Conservation (phyloP, 64 coral and sea anemone species). For the Dendrophyllia cribrosa region DNA sequence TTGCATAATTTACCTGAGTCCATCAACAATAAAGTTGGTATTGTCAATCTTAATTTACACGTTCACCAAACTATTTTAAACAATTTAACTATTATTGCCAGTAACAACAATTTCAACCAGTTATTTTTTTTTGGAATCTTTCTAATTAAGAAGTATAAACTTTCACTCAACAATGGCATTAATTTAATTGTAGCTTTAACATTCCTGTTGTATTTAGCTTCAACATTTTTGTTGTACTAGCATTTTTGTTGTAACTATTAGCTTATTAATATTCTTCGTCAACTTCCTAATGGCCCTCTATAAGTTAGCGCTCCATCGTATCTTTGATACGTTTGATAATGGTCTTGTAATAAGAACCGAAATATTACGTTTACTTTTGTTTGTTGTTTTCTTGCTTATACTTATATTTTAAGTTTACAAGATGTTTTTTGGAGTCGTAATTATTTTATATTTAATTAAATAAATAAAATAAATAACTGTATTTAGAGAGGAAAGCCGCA, state of each 20-base stretch:
- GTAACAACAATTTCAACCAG: neutral
- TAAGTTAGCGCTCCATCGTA: too few relatives aligned
- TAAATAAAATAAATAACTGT: too few relatives aligned
- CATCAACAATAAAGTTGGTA: neutral
- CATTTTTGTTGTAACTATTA: neutral
- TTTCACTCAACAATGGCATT: neutral
- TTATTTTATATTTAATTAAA: too few relatives aligned
- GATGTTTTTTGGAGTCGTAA: too few relatives aligned
- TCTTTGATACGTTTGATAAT: too few relatives aligned
- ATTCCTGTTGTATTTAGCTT: neutral
- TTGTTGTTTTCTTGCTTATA: too few relatives aligned
- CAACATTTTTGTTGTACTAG: neutral
- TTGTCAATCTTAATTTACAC: neutral
- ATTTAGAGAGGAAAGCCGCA: too few relatives aligned
- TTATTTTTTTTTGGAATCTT: neutral
- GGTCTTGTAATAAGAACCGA: too few relatives aligned
- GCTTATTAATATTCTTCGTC: too few relatives aligned
- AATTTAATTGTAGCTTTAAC: neutral
- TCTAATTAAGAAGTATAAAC: neutral
- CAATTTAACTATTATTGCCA: neutral
- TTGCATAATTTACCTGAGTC: neutral
- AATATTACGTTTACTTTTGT: too few relatives aligned
- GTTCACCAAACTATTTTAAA: constrained; percentile 5
- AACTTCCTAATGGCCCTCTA: too few relatives aligned
- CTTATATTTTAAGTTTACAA: too few relatives aligned